These are phyloP conservation scores for Acipenser oxyrinchus DNA, from an alignment of 2,797 vertebrate genomes.

Conservation along the genomic window DNA sequence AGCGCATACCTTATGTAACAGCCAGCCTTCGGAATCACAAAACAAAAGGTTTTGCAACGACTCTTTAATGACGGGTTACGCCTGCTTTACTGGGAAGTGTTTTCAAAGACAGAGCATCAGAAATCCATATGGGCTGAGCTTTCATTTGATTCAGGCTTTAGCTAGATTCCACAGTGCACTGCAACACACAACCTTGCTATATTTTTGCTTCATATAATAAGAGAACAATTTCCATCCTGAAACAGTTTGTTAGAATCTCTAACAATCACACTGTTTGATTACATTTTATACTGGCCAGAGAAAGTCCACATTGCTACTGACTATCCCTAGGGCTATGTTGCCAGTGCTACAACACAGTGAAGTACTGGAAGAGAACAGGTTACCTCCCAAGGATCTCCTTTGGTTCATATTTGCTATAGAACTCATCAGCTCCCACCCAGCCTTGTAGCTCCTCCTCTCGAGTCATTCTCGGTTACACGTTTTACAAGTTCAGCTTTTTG, in stretches of 20 bases:
- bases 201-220: no score
- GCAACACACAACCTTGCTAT: conserved; percentile 26
- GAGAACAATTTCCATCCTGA: conserved; percentile 19
- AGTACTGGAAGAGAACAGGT: background rate
- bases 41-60: background rate
- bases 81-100: background rate
- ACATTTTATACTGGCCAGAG: background rate
- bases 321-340: no score
- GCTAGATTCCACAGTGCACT: no score
- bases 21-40: background rate
- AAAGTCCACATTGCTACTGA: no score
- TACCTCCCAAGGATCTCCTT: conserved; percentile 96
- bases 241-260: background rate
- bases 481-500: conserved; percentile 13
- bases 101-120: background rate
- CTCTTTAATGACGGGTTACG: background rate
- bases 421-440: conserved; percentile 76
- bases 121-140: background rate
- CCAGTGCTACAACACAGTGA: no score
- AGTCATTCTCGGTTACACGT: conserved; percentile 62
- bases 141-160: background rate
- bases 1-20: background rate
- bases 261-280: background rate
- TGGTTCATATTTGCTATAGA: conserved; percentile 90
- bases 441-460: conserved; percentile 82